Conservation (phyloP, 2,797 vertebrate species). For the Notolabrus celidotus region DNA sequence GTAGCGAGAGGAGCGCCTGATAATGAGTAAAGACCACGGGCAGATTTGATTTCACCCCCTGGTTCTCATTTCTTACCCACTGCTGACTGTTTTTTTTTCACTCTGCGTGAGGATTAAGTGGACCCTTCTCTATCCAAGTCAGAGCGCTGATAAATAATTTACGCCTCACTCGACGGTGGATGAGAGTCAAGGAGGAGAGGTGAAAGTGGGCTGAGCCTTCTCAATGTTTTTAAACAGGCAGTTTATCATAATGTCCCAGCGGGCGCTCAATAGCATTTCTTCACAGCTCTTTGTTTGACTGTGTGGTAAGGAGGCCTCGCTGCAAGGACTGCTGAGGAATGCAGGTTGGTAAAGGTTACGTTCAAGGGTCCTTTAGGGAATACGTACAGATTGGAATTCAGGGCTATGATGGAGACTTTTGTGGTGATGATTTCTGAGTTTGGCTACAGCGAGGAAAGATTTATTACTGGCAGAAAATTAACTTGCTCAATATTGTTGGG, state of each 20-base stretch:
- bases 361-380: slow-evolving; percentile 13
- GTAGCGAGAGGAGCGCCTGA: slow-evolving; percentile 38
- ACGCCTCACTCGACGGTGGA: slow-evolving; percentile 51
- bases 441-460: background rate
- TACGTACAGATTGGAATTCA: slow-evolving; percentile 19
- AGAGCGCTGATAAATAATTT: slow-evolving; percentile 76
- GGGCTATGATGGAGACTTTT: slow-evolving; percentile 19
- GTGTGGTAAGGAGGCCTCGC: slow-evolving; percentile 17
- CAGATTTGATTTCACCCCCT: slow-evolving; percentile 64
- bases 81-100: slow-evolving; percentile 56
- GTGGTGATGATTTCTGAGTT: slow-evolving; percentile 16
- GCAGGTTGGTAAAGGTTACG: slow-evolving; percentile 42
- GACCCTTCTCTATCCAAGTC: slow-evolving; percentile 44
- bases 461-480: too few relatives aligned
- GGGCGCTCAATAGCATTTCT: slow-evolving; percentile 44
- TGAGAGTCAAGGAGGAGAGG: slow-evolving; percentile 59
- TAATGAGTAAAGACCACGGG: slow-evolving; percentile 63
- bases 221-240: slow-evolving; percentile 63
- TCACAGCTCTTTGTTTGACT: slow-evolving; percentile 46
- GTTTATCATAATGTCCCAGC: slow-evolving; percentile 70
- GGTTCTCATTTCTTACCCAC: slow-evolving; percentile 50
- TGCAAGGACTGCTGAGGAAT: slow-evolving; percentile 41
- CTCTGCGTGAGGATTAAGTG: slow-evolving; percentile 65
- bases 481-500: too few relatives aligned
- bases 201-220: slow-evolving; percentile 53